Evolutionary conservation across 2,888 invertebrate species (phyloP).

Genomic region (Caenorhabditis becei): DNA sequence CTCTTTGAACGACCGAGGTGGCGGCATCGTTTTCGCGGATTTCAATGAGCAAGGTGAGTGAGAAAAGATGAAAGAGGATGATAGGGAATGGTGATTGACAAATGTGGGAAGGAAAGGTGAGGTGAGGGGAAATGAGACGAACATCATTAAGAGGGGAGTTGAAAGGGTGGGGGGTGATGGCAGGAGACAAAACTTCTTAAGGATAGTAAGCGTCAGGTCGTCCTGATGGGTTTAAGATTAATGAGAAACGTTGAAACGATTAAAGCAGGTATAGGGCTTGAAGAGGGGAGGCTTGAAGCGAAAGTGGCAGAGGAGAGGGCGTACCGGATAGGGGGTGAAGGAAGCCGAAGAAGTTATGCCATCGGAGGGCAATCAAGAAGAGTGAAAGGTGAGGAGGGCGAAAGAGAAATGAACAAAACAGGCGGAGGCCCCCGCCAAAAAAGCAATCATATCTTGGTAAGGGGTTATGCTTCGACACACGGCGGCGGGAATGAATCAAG

Average conservation of each 20-base stretch:
- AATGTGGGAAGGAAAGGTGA: conserved; percentile 41
- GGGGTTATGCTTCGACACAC: conserved; percentile 51
- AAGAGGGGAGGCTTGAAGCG: conserved; percentile 39
- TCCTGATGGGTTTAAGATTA: conserved; percentile 63
- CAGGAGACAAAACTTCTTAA: conserved; percentile 22
- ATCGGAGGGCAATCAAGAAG: conserved; percentile 56
- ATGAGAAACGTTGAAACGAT: conserved; percentile 64
- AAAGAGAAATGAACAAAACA: conserved; percentile 58
- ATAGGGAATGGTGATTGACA: conserved; percentile 43
- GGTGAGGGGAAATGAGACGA: conserved; percentile 43
- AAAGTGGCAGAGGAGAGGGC: conserved; percentile 40
- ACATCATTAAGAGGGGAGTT: conserved; percentile 30
- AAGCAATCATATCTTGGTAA: conserved; percentile 57
- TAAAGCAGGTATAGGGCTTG: conserved; percentile 49
- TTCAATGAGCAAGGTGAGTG: conserved; percentile 13
- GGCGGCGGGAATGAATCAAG: conserved; percentile 29
- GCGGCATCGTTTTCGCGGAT: conserved; percentile 47
- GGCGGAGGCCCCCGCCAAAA: conserved; percentile 30
- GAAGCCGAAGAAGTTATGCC: conserved; percentile 31
- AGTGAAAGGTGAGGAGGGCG: conserved; percentile 57
- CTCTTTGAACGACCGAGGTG: conserved; percentile 10
- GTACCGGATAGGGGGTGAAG: conserved; percentile 43
- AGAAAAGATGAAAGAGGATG: conserved; percentile 39
- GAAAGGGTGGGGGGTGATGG: conserved; percentile 9
- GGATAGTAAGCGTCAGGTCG: conserved; percentile 23